Percentiles rank a stretch among this genome's conserved stretches.
Evolutionary conservation across 2,888 invertebrate species (phyloP).

Genomic region (Agrochola litura): DNA sequence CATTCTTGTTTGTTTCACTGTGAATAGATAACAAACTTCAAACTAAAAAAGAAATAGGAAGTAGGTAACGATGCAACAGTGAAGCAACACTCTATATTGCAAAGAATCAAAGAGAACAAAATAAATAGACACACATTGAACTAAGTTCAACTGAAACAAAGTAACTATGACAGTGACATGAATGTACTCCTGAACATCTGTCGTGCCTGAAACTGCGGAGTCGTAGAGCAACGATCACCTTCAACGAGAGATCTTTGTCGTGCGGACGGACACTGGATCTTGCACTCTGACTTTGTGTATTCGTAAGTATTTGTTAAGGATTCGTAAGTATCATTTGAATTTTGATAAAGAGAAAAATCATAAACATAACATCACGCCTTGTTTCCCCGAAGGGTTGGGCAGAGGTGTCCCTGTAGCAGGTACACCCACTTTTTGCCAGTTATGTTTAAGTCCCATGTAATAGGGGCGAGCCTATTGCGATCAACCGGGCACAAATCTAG

Average conservation of each 20-base stretch:
- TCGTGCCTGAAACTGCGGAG: neutral
- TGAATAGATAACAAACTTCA: neutral
- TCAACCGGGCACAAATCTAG: too few species aligned
- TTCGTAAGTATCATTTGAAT: slow-evolving; percentile 32
- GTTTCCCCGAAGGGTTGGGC: too few species aligned
- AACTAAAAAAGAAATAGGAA: neutral
- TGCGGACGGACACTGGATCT: neutral
- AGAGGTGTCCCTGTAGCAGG: too few species aligned
- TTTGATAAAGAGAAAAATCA: neutral
- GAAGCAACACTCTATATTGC: neutral
- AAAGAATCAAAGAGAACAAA: neutral
- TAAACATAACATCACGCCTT: too few species aligned
- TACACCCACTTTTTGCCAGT: too few species aligned
- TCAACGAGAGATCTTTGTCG: neutral
- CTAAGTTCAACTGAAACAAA: neutral
- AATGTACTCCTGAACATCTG: neutral
- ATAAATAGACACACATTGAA: neutral
- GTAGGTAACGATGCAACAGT: neutral
- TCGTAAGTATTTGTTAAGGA: slow-evolving; percentile 26
- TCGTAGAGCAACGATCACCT: neutral
- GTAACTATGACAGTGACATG: neutral
- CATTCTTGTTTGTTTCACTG: neutral
- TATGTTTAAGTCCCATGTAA: too few species aligned
- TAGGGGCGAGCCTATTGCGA: too few species aligned
- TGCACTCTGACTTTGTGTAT: neutral